Evolutionary conservation across 1,140 invertebrate species (phyloP).

Genomic region (Pogonomyrmex barbatus): DNA sequence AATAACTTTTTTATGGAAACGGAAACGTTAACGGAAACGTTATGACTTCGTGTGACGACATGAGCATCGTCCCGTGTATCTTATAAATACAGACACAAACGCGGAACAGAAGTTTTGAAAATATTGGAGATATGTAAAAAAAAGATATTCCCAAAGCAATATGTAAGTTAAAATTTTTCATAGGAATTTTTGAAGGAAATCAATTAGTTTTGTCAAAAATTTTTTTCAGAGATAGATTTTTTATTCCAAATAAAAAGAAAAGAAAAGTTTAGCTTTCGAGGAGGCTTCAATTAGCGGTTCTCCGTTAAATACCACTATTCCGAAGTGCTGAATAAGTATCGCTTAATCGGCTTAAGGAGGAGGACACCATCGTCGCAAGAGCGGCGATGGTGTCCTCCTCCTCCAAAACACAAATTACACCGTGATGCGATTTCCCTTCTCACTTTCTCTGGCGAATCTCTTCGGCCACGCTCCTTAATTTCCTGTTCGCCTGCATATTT

Average conservation of each 20-base stretch:
- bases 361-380: constrained; percentile 2
- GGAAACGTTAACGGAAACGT: constrained; percentile 35
- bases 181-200: background rate
- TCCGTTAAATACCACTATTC: background rate
- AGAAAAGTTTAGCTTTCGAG: background rate
- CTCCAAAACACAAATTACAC: constrained; percentile 56
- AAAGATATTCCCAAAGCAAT: background rate
- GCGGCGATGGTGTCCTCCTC: too few relatives aligned
- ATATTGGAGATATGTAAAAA: background rate
- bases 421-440: constrained; percentile 18
- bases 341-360: constrained; percentile 46
- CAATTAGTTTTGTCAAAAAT: background rate
- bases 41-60: constrained; percentile 23
- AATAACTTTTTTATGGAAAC: constrained; percentile 51
- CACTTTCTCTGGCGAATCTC: constrained; percentile 27
- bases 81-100: background rate
- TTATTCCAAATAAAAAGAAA: background rate
- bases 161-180: background rate
- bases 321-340: constrained; percentile 53
- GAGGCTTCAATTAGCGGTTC: background rate
- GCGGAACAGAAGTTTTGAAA: background rate
- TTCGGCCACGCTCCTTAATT: constrained; percentile 73
- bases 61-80: background rate
- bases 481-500: constrained; percentile 73
- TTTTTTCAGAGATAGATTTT: background rate